Evolutionary conservation across 2,888 invertebrate species (phyloP).

Genomic region (Parascotia fuliginaria): DNA sequence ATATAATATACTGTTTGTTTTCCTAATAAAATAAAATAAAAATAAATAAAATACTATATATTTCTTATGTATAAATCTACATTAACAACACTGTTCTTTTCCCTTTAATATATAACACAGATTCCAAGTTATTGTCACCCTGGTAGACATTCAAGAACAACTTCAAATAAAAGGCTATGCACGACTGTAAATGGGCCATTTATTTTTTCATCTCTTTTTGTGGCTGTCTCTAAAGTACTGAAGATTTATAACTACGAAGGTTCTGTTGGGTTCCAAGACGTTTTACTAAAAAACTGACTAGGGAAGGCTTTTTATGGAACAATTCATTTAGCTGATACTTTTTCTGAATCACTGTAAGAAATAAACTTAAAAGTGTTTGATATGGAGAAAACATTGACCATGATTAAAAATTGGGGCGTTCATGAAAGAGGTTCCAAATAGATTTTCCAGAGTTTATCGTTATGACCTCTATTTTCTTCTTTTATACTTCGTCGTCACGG

Average conservation of each 20-base stretch:
- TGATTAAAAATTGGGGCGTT: too few species aligned
- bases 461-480: too few species aligned
- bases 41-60: too few species aligned
- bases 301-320: conserved; percentile 9
- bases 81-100: neutral
- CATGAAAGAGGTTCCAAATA: too few species aligned
- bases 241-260: conserved; percentile 29
- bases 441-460: too few species aligned
- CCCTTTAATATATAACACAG: conserved; percentile 7
- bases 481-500: too few species aligned
- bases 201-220: conserved; percentile 37
- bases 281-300: conserved; percentile 22
- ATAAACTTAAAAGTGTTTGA: too few species aligned
- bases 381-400: too few species aligned
- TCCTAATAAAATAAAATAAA: too few species aligned
- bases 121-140: conserved; percentile 19
- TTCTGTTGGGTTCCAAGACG: conserved; percentile 26
- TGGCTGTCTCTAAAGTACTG: conserved; percentile 14
- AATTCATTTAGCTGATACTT: neutral
- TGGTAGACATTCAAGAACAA: conserved; percentile 10
- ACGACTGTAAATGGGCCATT: conserved; percentile 34
- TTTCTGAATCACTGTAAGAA: too few species aligned
- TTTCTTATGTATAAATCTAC: too few species aligned
- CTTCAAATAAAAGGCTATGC: conserved; percentile 37
- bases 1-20: too few species aligned